Evolutionary conservation across 2,888 invertebrate genomes (phyloP).

Genomic region (Lepeophtheirus nordmannii): DNA sequence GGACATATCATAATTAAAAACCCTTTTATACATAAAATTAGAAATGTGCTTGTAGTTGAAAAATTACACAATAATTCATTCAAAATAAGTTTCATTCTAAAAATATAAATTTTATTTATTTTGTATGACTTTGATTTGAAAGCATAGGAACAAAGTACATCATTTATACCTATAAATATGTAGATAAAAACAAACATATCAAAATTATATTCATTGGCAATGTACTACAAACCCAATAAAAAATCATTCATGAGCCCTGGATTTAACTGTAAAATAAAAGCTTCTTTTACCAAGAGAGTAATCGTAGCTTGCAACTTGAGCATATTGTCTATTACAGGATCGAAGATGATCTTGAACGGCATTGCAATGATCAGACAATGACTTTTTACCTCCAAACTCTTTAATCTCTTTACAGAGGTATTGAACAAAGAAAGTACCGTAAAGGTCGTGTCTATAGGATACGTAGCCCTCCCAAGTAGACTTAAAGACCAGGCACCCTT

Average conservation of each 20-base stretch:
- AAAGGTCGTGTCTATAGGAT: not conserved
- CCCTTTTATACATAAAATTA: too few species aligned
- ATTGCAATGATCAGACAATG: not conserved
- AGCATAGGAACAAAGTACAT: too few species aligned
- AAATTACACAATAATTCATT: too few species aligned
- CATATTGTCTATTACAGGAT: not conserved
- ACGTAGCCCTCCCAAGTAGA: conserved; percentile 2
- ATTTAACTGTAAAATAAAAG: not conserved
- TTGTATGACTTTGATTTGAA: too few species aligned
- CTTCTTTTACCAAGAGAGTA: not conserved
- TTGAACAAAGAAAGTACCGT: not conserved
- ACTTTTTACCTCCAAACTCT: not conserved
- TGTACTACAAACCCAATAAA: too few species aligned
- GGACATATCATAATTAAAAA: too few species aligned
- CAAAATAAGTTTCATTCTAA: too few species aligned
- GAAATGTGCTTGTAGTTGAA: too few species aligned
- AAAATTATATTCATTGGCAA: too few species aligned
- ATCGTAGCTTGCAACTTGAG: not conserved
- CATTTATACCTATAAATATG: too few species aligned
- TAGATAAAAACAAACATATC: too few species aligned
- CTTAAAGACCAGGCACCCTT: not conserved
- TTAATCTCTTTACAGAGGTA: not conserved
- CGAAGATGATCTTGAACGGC: conserved; percentile 1
- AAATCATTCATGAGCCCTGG: not conserved
- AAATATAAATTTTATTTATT: too few species aligned